Conservation (phyloP, 53 echinoderm and acorn worm species). For the Arbacia lixula region DNA sequence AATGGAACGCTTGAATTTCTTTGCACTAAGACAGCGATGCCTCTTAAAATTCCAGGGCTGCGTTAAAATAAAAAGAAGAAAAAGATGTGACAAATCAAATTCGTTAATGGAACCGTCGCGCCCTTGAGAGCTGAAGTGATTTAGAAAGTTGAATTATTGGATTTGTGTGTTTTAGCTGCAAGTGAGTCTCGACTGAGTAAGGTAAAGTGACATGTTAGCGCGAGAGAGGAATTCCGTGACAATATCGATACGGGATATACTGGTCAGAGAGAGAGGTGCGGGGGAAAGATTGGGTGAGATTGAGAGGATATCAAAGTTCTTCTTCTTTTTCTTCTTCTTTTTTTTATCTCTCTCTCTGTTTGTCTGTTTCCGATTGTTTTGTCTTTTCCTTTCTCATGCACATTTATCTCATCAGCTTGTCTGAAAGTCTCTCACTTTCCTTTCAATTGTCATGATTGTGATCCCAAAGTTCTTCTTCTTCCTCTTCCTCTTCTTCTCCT, state of each 20-base stretch:
- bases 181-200: not conserved
- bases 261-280: not conserved
- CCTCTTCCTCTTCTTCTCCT: not conserved
- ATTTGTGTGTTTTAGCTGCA: not conserved
- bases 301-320: not conserved
- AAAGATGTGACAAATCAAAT: too few species aligned
- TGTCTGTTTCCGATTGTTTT: too few species aligned
- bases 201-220: not conserved
- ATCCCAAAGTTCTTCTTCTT: too few species aligned
- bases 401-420: too few species aligned
- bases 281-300: not conserved
- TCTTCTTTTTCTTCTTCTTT: not conserved
- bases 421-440: too few species aligned
- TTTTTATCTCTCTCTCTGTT: not conserved
- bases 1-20: too few species aligned
- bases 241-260: slow-evolving; percentile 8
- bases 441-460: too few species aligned
- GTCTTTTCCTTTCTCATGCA: too few species aligned
- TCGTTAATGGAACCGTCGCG: slow-evolving; percentile 2
- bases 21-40: too few species aligned
- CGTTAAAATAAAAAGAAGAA: too few species aligned
- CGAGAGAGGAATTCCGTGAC: not conserved
- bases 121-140: slow-evolving; percentile 7
- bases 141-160: slow-evolving; percentile 25
- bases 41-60: too few species aligned